Evolutionary conservation across 2,888 invertebrate species (phyloP).

Genomic region (Ophonus ardosiacus): DNA sequence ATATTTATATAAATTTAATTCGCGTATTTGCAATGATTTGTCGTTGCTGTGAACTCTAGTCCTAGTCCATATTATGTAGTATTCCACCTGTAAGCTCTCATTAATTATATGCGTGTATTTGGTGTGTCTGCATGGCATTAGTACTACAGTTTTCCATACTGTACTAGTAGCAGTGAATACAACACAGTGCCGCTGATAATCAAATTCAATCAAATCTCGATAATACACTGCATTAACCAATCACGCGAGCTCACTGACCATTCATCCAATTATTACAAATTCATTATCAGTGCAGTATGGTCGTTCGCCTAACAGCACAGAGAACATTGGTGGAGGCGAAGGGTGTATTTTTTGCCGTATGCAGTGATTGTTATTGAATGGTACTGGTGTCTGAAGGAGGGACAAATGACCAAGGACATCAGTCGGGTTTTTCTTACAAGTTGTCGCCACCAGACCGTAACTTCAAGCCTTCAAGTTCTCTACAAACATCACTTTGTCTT

Average conservation of each 20-base stretch:
- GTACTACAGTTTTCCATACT: not conserved
- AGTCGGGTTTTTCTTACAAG: not conserved
- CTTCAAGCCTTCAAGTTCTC: not conserved
- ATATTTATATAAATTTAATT: not conserved
- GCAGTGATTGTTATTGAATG: not conserved
- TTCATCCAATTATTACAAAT: conserved; percentile 31
- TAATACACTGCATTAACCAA: conserved; percentile 21
- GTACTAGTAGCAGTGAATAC: conserved; percentile 2
- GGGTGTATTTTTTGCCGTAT: not conserved
- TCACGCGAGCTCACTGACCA: not conserved
- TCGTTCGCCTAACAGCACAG: not conserved
- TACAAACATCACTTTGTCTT: not conserved
- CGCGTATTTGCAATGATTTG: not conserved
- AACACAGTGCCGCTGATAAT: not conserved
- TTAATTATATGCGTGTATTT: not conserved
- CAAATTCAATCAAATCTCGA: conserved; percentile 28
- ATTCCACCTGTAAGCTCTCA: not conserved
- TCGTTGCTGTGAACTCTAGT: not conserved
- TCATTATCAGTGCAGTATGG: not conserved
- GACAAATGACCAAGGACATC: not conserved
- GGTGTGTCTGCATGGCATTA: not conserved
- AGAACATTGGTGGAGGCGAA: not conserved
- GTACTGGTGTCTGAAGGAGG: not conserved
- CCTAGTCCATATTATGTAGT: not conserved
- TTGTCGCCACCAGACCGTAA: not conserved